Percentiles rank a stretch among this genome's conserved stretches.
Conservation (phyloP, 2,797 vertebrate species). For the Luscinia luscinia region DNA sequence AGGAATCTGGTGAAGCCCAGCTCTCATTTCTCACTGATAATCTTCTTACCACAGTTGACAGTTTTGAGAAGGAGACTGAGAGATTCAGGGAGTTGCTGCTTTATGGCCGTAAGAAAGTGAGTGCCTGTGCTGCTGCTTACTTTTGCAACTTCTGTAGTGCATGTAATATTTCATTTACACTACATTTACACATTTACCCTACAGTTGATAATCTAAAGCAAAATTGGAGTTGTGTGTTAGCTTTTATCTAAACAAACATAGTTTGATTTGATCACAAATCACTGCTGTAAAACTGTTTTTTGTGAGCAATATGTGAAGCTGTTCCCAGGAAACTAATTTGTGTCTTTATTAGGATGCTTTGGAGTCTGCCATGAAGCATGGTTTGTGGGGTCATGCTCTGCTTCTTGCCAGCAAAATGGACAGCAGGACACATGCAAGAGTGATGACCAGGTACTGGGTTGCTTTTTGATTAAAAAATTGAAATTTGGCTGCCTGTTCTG, state of each 20-base stretch:
- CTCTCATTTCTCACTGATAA: constrained; percentile 92
- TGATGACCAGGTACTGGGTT: constrained; percentile 91
- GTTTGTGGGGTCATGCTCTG: constrained; percentile 96
- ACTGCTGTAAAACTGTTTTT: neutral
- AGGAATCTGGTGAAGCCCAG: constrained; percentile 89
- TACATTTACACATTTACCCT: neutral
- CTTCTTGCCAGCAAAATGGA: constrained; percentile 98
- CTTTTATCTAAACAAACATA: neutral
- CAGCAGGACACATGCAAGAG: constrained; percentile 92
- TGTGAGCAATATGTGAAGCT: neutral
- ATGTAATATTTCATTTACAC: neutral
- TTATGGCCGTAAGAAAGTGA: constrained; percentile 94
- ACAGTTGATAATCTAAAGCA: neutral
- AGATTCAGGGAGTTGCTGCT: constrained; percentile 93
- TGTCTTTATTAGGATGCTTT: constrained; percentile 87
- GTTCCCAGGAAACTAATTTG: neutral
- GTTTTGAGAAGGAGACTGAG: constrained; percentile 90
- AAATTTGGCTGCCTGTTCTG: neutral
- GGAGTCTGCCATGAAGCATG: constrained; percentile 97
- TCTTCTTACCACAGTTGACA: constrained; percentile 79
- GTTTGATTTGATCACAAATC: neutral
- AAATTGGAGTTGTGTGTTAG: neutral
- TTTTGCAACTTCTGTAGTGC: neutral
- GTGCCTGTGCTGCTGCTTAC: neutral
- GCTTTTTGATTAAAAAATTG: neutral